A percentile compares a stretch with the other conserved stretches of the same genome.
Evolutionary conservation across 2,888 invertebrate genomes (phyloP).

Genomic region (Cancer borealis): DNA sequence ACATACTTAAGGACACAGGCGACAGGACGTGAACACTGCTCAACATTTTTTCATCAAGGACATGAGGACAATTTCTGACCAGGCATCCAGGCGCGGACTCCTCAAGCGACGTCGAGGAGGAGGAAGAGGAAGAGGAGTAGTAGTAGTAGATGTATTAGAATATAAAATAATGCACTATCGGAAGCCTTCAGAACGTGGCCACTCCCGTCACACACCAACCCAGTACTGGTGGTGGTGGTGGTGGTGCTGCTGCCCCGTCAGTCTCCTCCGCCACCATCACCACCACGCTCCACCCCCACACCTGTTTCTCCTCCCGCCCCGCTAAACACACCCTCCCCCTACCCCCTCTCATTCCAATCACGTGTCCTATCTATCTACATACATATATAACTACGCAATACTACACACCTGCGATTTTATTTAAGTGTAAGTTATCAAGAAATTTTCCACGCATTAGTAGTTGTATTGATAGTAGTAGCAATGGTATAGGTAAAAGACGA

Average conservation of each 20-base stretch:
- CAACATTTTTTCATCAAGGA: background rate
- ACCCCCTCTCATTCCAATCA: background rate
- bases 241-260: background rate
- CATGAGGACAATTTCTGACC: background rate
- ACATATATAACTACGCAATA: background rate
- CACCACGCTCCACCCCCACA: background rate
- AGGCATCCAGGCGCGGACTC: background rate
- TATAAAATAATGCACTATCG: background rate
- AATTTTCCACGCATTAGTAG: too few species aligned
- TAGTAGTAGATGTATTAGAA: background rate
- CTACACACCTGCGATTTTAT: too few species aligned
- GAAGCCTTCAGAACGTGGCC: background rate
- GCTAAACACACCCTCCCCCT: background rate
- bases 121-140: background rate
- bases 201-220: background rate
- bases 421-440: too few species aligned
- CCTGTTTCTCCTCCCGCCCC: background rate
- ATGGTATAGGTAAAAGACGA: too few species aligned
- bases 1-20: background rate
- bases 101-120: background rate
- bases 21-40: background rate
- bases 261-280: background rate
- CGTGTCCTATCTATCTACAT: background rate
- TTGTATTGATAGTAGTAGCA: too few species aligned
- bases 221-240: background rate